Evolutionary conservation across 2,888 invertebrate genomes (phyloP), one percentile per base, ranked within the genome.

Genomic region (Monochamus alternatus): DNA sequence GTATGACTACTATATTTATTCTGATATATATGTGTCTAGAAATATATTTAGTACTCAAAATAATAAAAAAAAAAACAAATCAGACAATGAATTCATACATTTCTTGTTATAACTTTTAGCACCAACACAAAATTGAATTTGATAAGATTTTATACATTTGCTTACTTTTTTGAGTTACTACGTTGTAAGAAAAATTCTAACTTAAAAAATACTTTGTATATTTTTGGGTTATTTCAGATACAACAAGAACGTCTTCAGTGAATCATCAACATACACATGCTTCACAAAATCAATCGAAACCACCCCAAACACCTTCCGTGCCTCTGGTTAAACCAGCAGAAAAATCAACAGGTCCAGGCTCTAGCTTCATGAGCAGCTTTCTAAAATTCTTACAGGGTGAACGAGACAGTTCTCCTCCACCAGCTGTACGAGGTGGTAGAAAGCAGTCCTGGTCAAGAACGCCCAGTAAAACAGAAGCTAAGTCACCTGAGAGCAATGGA

Each of bases 351-450:
- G 91, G 91, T 84, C 92, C 93, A 77, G 93, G 93, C 83, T 92
- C 94, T 69, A 95, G 95, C 79, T 96, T 96, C 89, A 95, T 96
- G 95, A 95, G 94, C 87, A 96, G 96, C 89, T 96, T 95, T 89
- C 91, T 96, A 82, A 96, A 95, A 89, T 96, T 96, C 89, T 90
- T 95, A 81, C 94, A 95, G 90, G 95, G 95, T 81, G 96, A 95
- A 87, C 91, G 95, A 62, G 95, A 96, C 82, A 93, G 94, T 63
- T 95, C 95, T 79, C 95, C 95, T 31, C 95, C 95, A 71, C 95
- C 95, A 77, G 91, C 92, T 81, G 91, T 92, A 81, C 90, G 92
- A 84, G 90, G 93, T 80, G 92, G 92, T 76, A 92, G 93, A 79
- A 91, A 94, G 83, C 94, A 94, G 86, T 91, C 93, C 2, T 94